phyloP scores from a whole-genome alignment of 2,113 vertebrate species.

The Geococcyx californianus region DNA sequence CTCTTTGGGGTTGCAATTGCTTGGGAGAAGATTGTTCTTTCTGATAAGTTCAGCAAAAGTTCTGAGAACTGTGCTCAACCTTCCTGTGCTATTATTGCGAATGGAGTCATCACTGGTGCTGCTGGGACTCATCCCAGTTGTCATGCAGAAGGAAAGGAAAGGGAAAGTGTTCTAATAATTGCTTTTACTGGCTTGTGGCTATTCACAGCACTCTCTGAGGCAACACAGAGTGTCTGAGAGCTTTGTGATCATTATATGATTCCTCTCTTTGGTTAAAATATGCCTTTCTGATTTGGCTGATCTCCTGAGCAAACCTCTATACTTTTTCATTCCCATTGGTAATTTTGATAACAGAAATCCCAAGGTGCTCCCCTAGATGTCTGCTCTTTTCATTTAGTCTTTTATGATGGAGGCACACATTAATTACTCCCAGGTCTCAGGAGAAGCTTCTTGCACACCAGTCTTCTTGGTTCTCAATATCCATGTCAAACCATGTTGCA shows the following conservation, averaged over 20 bases:
- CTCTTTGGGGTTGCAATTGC: not conserved
- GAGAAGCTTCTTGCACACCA: not conserved
- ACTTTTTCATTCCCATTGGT: not conserved
- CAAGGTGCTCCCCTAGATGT: not conserved
- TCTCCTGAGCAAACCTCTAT: not conserved
- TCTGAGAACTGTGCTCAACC: not conserved
- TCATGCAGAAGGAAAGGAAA: not conserved
- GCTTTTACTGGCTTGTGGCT: not conserved
- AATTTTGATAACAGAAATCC: not conserved
- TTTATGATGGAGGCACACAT: not conserved
- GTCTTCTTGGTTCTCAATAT: not conserved
- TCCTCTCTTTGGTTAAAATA: not conserved
- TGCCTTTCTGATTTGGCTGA: not conserved
- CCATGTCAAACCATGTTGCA: rapidly evolving
- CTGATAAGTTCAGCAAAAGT: not conserved
- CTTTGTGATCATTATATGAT: not conserved
- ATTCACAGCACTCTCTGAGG: not conserved
- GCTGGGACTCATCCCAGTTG: not conserved
- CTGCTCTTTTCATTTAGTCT: not conserved
- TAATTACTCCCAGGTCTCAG: not conserved
- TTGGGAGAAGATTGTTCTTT: not conserved
- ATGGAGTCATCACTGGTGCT: rapidly evolving
- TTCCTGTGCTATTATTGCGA: not conserved
- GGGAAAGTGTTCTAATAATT: not conserved
- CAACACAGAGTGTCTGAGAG: not conserved